phyloP scores from a whole-genome alignment of 2,888 invertebrate species.

The Leptopterna dolabrata region DNA sequence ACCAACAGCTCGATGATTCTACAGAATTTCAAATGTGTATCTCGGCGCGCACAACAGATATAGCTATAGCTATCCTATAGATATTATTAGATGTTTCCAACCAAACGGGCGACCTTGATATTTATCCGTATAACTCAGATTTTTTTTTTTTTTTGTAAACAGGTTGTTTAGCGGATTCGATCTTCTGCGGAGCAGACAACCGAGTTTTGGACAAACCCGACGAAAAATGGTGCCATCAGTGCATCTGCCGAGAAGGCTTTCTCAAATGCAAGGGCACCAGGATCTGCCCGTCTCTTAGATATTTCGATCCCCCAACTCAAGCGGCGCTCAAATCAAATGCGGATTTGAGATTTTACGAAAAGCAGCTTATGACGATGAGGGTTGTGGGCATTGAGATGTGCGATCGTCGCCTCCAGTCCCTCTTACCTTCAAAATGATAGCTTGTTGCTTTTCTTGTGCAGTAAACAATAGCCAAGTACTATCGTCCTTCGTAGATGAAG shows the following conservation, averaged over 20 bases:
- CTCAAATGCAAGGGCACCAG: neutral
- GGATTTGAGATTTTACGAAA: conserved; percentile 10
- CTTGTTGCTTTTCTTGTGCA: too few relatives aligned
- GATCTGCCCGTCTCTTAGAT: neutral
- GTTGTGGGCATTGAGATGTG: neutral
- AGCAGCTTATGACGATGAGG: neutral
- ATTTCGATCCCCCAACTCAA: conserved; percentile 2
- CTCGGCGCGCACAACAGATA: too few relatives aligned
- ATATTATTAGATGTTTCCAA: too few relatives aligned
- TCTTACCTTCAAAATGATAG: neutral
- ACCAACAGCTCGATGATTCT: too few relatives aligned
- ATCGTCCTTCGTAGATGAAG: too few relatives aligned
- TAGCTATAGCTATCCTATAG: too few relatives aligned
- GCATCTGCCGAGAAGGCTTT: neutral
- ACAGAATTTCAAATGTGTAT: too few relatives aligned
- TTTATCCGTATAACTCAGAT: too few relatives aligned
- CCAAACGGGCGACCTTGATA: too few relatives aligned
- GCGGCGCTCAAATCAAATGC: neutral
- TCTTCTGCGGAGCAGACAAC: neutral
- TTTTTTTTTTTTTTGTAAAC: neutral
- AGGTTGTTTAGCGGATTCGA: neutral
- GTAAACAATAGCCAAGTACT: neutral
- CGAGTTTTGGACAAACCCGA: conserved; percentile 12
- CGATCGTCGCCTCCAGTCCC: neutral
- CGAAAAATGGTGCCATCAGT: conserved; percentile 8